Evolutionary conservation across 2,888 invertebrate genomes (phyloP), one percentile per base, ranked within the genome.

Genomic region (Apotomis betuletana): DNA sequence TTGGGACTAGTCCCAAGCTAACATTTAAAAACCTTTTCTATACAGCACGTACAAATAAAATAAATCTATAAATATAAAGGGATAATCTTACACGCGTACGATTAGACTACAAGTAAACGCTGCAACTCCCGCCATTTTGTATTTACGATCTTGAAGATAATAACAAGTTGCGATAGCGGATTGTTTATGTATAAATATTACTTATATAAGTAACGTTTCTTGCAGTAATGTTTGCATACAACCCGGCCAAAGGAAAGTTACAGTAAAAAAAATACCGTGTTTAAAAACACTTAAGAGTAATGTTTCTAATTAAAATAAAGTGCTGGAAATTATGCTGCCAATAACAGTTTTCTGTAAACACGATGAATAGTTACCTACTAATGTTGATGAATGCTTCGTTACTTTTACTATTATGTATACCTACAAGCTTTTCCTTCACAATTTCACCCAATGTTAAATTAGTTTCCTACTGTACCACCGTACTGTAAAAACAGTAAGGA

Each of bases 141-240:
- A 59, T 70, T 70, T 70, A 65, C 38, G 64, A 70, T 65, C 59
- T 36, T 38, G 46, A 64, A 67, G 55, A 67, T 67, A 61, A 65
- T 65, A 60, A 52, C 63, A 58, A 67, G 55, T 67, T 71, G 44
- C 46, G 54, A 60, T 59, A 54, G 65, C 46, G 54, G 27, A 61
- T 8, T 13, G 51, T 38, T 38, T 57, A 62, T 52, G 27, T 52
- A 13, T n/a, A 36, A 36, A 51, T 41, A 52, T 38, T 52, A 27
- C 27, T 27, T 27, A 13, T 51, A 63, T 52, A 52, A 12, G 13
- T 51, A n/a, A 46, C 46, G 49, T 8, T n/a, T 6, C 52, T 51
- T 51, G 52, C 6, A 9, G 10, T 13, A 61, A 4, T 49, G 49
- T 4, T 3, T 13, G 52, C 51, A 49, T 61, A 36, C 9, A 52